These are phyloP conservation scores for Bombus affinis DNA, from an alignment of 1,140 invertebrate species.

Conservation along the genomic window DNA sequence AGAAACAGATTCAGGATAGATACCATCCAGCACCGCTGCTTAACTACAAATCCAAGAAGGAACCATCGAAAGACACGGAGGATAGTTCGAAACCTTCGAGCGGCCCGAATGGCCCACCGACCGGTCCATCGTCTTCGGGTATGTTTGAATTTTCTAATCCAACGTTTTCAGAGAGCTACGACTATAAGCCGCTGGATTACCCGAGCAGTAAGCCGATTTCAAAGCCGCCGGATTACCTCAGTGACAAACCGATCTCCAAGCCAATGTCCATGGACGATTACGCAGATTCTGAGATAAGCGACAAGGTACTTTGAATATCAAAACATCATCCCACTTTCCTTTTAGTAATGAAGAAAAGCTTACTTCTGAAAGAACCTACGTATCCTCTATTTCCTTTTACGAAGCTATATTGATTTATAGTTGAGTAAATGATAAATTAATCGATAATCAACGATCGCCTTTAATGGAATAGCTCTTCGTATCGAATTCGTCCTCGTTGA, in stretches of 20 bases:
- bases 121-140: slow-evolving; percentile 13
- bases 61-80: slow-evolving; percentile 24
- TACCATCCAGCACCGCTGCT: slow-evolving; percentile 72
- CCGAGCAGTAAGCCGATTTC: slow-evolving; percentile 46
- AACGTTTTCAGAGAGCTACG: slow-evolving; percentile 34
- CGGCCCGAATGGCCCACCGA: not conserved
- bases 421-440: not conserved
- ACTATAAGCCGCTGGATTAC: slow-evolving; percentile 49
- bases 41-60: slow-evolving; percentile 61
- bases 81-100: slow-evolving; percentile 43
- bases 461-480: no score
- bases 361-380: no score
- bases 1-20: slow-evolving; percentile 72
- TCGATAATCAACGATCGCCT: no score
- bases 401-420: not conserved
- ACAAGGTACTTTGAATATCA: slow-evolving; percentile 26
- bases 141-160: slow-evolving; percentile 32
- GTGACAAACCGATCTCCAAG: slow-evolving; percentile 47
- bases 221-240: slow-evolving; percentile 43
- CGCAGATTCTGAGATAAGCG: slow-evolving; percentile 12
- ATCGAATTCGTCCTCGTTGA: no score
- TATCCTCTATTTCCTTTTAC: no score
- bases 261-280: slow-evolving; percentile 39
- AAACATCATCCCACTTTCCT: not conserved
- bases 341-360: no score